Base-by-base conservation (phyloP, 2,797 vertebrate genomes). In the Carcharodon carcharias region DNA sequence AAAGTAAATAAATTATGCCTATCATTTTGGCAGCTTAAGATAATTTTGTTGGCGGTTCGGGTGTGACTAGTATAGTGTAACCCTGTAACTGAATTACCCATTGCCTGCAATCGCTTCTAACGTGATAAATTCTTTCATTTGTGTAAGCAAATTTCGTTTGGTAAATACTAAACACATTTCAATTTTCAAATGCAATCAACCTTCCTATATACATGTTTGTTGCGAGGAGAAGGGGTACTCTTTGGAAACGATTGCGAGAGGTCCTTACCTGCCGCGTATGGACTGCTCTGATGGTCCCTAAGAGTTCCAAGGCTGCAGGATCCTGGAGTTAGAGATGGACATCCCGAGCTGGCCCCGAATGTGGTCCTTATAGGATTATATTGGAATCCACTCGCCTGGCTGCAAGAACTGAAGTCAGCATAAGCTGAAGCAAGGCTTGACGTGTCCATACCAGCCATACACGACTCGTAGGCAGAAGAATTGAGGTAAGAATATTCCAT, bases 401-500 rank as follows among this genome's bases (percentile, higher is more conserved):
- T 99, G 98, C 99, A 99, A 97, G 99, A 99, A 97, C 99, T 99
- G 99, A 99, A 99, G 98, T 99, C 99, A 98, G 99, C 99, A 97
- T 99, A 99, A 97, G 99, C 99, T 98, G 99, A 99, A 97, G 99
- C 99, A 98, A 99, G 98, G 98, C 99, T 99, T 96, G 99, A 99
- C 96, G 99, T 99, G 98, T 99, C 99, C 99, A 99, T 99, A 97
- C 99, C 99, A 98, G 99, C 99, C 99, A 99, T 99, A 98, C 99
- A 99, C 97, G 99, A 99, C 98, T 99, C 99, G 99, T 99, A 99
- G 99, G 99, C 99, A 98, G 99, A 99, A 98, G 99, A 99, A 98
- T 99, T 99, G 98, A 99, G 99, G 99, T 99, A 99, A 99, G 99
- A 99, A 99, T 99, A 99, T 99, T 99, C 99, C 99, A 99, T 99